Evolutionary conservation across 1,140 invertebrate genomes (phyloP).

Genomic region (Apis cerana): DNA sequence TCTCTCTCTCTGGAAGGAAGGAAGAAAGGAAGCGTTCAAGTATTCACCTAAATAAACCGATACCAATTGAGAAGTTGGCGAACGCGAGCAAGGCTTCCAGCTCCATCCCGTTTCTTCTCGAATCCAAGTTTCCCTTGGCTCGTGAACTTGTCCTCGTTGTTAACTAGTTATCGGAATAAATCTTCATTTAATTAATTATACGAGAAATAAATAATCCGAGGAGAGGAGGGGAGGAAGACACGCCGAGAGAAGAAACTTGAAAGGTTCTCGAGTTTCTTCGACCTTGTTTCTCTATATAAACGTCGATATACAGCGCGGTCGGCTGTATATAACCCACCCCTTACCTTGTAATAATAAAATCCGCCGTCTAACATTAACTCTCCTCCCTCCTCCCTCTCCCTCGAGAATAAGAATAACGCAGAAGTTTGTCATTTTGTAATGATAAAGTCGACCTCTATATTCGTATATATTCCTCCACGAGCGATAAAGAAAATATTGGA

Average conservation of each 20-base stretch:
- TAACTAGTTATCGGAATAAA: neutral
- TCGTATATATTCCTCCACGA: too few relatives aligned
- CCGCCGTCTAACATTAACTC: neutral
- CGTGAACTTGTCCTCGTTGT: too few relatives aligned
- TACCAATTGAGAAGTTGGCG: neutral
- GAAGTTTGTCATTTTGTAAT: neutral
- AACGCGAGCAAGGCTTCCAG: neutral
- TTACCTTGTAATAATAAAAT: slow-evolving; percentile 30
- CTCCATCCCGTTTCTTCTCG: too few relatives aligned
- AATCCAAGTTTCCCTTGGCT: neutral
- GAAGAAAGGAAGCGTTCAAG: neutral
- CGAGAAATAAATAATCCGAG: slow-evolving; percentile 25
- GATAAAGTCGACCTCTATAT: neutral
- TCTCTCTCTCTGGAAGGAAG: too few relatives aligned
- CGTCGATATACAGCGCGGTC: neutral
- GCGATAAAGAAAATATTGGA: too few relatives aligned
- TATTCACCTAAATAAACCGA: neutral
- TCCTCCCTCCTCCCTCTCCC: too few relatives aligned
- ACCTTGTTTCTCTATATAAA: slow-evolving; percentile 31
- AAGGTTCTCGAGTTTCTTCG: slow-evolving; percentile 2
- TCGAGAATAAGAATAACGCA: neutral
- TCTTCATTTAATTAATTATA: slow-evolving; percentile 13
- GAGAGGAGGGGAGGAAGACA: neutral
- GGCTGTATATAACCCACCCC: neutral
- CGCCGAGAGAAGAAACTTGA: slow-evolving; percentile 15